phyloP scores from a whole-genome alignment of 2,113 vertebrate species.

The Crotalus viridis region DNA sequence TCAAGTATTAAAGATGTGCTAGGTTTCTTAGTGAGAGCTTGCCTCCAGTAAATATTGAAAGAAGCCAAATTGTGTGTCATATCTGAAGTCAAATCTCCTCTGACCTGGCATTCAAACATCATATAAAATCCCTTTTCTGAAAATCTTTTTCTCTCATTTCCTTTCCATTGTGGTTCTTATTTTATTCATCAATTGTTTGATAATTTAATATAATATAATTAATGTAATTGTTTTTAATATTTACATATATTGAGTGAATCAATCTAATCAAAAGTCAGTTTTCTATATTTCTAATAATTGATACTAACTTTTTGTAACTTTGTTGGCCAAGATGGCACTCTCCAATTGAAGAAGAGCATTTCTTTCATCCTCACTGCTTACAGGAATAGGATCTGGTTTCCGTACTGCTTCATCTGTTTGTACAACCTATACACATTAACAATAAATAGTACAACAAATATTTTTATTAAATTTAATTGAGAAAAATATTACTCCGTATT shows the following conservation, averaged over 20 bases:
- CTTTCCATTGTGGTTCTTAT: not conserved
- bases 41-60: not conserved
- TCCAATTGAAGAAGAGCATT: constrained; percentile 86
- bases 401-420: constrained; percentile 90
- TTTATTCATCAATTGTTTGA: not conserved
- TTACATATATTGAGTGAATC: not conserved
- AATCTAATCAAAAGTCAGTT: not conserved
- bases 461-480: not conserved
- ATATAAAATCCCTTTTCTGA: not conserved
- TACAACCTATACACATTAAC: constrained; percentile 77
- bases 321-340: constrained; percentile 74
- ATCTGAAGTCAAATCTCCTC: not conserved
- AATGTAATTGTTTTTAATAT: not conserved
- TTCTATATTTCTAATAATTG: not conserved
- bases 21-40: not conserved
- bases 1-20: not conserved
- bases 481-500: not conserved
- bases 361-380: constrained; percentile 93
- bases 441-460: not conserved
- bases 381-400: constrained; percentile 86
- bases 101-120: not conserved
- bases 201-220: no score
- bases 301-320: constrained; percentile 80
- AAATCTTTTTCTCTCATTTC: not conserved
- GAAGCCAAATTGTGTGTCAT: not conserved